These are phyloP conservation scores for Saguinus imperator DNA, from an alignment of 2,113 vertebrate species.

Conservation along the genomic window DNA sequence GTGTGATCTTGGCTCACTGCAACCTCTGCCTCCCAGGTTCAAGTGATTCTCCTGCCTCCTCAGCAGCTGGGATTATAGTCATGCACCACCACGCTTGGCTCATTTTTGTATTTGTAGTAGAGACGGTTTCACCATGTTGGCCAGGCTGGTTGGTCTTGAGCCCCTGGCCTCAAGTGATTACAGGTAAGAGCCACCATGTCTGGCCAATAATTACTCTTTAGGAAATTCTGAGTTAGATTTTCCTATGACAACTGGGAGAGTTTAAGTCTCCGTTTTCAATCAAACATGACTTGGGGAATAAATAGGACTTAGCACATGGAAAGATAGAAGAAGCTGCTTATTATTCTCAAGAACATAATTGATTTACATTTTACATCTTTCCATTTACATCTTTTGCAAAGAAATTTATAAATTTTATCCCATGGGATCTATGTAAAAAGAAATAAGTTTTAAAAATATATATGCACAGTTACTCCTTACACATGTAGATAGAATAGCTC, in stretches of 20 bases:
- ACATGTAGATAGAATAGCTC: neutral
- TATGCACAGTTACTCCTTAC: neutral
- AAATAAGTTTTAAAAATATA: neutral
- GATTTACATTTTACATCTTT: conserved; percentile 34
- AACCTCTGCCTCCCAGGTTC: no score
- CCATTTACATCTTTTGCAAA: neutral
- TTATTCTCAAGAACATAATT: conserved; percentile 31
- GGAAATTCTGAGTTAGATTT: neutral
- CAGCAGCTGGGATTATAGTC: no score
- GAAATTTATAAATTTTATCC: conserved; percentile 37
- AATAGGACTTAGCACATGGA: neutral
- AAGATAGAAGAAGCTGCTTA: neutral
- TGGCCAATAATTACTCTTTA: no score
- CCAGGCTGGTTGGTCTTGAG: no score
- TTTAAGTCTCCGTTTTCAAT: conserved; percentile 23
- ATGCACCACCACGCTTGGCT: no score
- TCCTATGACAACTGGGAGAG: neutral
- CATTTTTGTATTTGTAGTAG: no score
- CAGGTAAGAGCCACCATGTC: no score
- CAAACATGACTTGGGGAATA: conserved; percentile 6
- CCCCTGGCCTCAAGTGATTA: no score
- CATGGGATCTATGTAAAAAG: neutral
- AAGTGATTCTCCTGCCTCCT: no score
- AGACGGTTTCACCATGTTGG: no score
- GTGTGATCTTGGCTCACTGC: no score